Percentiles rank a stretch among this genome's conserved stretches.
phyloP scores from a whole-genome alignment of 2,113 vertebrate genomes.

The Oxyruncus cristatus region DNA sequence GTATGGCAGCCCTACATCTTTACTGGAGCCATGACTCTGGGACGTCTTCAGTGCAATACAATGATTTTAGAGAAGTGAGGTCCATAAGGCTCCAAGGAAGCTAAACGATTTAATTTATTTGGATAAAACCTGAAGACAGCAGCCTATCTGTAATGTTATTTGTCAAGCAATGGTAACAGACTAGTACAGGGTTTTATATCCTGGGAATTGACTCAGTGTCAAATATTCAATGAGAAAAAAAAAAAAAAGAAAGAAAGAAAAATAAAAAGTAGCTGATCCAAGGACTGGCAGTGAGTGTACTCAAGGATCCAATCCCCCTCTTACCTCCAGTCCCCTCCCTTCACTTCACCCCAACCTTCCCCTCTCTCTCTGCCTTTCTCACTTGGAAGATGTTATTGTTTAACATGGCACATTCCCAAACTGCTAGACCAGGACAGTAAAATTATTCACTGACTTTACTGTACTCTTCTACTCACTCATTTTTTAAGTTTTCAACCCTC shows the following conservation, averaged over 20 bases:
- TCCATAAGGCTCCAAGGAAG: constrained; percentile 21
- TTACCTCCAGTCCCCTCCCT: neutral
- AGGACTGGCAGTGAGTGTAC: neutral
- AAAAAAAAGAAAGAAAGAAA: neutral
- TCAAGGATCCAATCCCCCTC: neutral
- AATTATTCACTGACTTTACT: constrained; percentile 68
- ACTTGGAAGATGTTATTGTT: constrained; percentile 70
- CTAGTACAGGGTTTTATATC: constrained; percentile 6
- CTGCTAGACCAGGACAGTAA: constrained; percentile 65
- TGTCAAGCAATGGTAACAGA: neutral
- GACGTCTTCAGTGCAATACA: neutral
- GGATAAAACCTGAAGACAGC: neutral
- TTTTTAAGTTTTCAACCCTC: constrained; percentile 51
- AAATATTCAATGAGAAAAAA: constrained; percentile 43
- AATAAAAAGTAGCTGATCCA: constrained; percentile 8
- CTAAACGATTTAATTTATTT: neutral
- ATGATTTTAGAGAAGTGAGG: neutral
- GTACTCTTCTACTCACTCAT: constrained; percentile 63
- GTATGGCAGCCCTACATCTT: neutral
- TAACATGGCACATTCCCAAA: constrained; percentile 70
- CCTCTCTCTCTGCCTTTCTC: constrained; percentile 28
- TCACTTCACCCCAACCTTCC: neutral
- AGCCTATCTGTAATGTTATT: constrained; percentile 2
- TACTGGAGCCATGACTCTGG: neutral
- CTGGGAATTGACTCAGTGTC: constrained; percentile 16